phyloP scores from a whole-genome alignment of 2,797 vertebrate genomes.

The Hozukius guyotensis region DNA sequence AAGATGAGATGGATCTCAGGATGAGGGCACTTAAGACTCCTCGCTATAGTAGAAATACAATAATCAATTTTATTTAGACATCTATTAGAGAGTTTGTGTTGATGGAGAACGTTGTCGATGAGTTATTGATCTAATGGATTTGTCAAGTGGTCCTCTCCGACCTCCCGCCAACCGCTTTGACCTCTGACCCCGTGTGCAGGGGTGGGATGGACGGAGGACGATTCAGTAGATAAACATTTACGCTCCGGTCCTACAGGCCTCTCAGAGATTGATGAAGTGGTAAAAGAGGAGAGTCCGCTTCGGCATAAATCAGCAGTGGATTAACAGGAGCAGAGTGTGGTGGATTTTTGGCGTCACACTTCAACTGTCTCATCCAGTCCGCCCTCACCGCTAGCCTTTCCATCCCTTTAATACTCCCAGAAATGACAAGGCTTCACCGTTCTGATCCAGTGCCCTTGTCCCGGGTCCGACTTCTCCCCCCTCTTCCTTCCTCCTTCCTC shows the following conservation, averaged over 20 bases:
- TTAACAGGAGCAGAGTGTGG: constrained; percentile 29
- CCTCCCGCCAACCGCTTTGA: constrained; percentile 13
- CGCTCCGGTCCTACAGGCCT: constrained; percentile 31
- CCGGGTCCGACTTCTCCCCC: constrained; percentile 37
- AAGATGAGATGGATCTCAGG: background rate
- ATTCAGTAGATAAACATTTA: constrained; percentile 61
- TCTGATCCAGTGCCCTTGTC: constrained; percentile 55
- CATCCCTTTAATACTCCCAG: constrained; percentile 43
- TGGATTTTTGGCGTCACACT: constrained; percentile 45
- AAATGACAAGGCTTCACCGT: constrained; percentile 50
- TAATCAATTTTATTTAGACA: constrained; percentile 18
- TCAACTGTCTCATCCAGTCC: constrained; percentile 39
- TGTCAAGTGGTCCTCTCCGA: constrained; percentile 9
- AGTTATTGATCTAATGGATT: constrained; percentile 48
- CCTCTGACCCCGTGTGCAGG: constrained; percentile 26
- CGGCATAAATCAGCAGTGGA: constrained; percentile 57
- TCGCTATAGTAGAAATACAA: background rate
- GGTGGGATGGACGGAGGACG: background rate
- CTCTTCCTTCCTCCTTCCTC: constrained; percentile 3
- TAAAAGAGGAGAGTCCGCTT: constrained; percentile 47
- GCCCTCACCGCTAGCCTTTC: constrained; percentile 35
- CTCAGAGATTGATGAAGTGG: constrained; percentile 61
- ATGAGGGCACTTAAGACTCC: background rate
- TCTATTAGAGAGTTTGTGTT: background rate
- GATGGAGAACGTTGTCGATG: constrained; percentile 11